Conservation (phyloP, 2,797 vertebrate species). For the Euphonia xanthogaster region DNA sequence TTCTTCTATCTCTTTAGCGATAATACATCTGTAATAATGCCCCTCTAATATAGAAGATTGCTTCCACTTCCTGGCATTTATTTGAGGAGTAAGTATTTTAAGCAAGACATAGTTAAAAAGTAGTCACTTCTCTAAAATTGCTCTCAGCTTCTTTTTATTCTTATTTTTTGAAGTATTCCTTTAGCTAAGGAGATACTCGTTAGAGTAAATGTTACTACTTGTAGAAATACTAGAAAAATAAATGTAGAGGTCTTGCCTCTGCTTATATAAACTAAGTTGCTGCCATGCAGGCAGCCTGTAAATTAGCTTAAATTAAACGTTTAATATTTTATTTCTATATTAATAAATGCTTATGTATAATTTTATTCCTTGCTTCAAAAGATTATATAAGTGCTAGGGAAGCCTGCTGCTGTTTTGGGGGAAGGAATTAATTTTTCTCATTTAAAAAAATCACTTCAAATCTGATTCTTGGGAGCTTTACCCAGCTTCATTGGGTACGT, state of each 20-base stretch:
- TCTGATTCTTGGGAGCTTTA: neutral
- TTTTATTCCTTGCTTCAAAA: neutral
- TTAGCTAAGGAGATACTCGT: fast-evolving
- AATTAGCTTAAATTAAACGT: neutral
- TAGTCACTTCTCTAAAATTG: neutral
- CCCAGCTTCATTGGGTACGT: neutral
- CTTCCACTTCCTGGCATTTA: neutral
- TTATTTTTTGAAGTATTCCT: fast-evolving
- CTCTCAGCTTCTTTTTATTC: neutral
- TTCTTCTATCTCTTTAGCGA: fast-evolving
- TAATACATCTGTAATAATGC: neutral
- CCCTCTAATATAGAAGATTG: fast-evolving
- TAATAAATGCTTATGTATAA: neutral
- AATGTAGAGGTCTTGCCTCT: neutral
- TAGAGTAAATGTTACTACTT: neutral
- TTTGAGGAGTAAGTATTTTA: neutral
- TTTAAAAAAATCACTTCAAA: neutral
- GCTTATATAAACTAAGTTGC: neutral
- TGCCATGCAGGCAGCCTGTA: neutral
- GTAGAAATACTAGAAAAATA: neutral
- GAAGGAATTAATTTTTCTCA: neutral
- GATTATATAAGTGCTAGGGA: neutral
- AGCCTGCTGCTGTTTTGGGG: neutral
- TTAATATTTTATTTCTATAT: neutral
- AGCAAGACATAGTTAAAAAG: fast-evolving